Base-by-base conservation (phyloP, 2,113 vertebrate genomes). In the Chloropsis hardwickii region DNA sequence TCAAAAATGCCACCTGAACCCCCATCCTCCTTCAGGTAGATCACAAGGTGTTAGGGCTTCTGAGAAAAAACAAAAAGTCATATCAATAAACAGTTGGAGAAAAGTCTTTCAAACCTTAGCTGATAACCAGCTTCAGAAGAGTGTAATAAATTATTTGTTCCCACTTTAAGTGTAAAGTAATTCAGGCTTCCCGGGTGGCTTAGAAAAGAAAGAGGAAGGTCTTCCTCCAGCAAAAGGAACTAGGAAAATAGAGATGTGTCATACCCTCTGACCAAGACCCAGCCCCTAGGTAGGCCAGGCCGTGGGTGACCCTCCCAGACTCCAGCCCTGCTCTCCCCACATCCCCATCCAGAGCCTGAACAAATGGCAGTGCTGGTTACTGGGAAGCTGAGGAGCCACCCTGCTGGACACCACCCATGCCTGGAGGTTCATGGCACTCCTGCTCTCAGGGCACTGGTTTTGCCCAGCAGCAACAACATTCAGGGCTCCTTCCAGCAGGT, bases 361-460 rank as follows among this genome's bases (percentile, higher is more conserved):
- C 31, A 21, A 56, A 20, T 27, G 42, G 54, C 57, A 67, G 15
- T 3, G 1, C 31, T 37, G 17, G 19, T 14, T 27, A 3, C 29
- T 11, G 31, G 15, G 65, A 28, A 44, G 58, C 50, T 37, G 64
- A 72, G 54, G 33, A 78, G 14, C 15, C 13, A 3, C 15, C 3
- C 13, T 33, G 45, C 3, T 16, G 61, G 37, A 15, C 40, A 17
- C 11, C 42, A 22, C 2, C 1, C 40, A 13, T 10, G 5, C 0
- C 47, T 27, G 31, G 28, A 40, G 53, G 6, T 10, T 35, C 54
- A 2, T 1, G 4, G 11, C 25, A 42, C 16, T 72, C 21, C 51
- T 58, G 51, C 72, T 62, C 50, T 14, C 57, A 17, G 67, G 42
- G 39, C 35, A 21, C 31, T 23, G 31, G 6, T 33, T 88, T 45